These are phyloP conservation scores for Crotalus viridis DNA, from an alignment of 2,113 vertebrate genomes.

Conservation along the genomic window DNA sequence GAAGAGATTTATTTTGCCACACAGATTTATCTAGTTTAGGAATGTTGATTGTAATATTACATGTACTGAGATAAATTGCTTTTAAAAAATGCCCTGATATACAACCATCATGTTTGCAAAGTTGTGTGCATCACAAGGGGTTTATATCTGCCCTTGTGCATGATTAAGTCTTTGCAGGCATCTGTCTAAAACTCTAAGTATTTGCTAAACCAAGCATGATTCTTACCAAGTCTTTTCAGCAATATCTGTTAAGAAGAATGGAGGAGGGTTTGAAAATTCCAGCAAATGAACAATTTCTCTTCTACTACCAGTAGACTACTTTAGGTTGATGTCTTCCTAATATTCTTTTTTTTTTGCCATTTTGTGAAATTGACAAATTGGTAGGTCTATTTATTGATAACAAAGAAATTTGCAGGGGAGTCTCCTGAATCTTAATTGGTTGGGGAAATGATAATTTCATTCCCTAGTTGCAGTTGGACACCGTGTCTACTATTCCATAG, in stretches of 20 bases:
- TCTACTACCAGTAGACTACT: neutral
- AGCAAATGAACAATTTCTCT: neutral
- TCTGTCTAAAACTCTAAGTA: neutral
- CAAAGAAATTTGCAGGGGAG: neutral
- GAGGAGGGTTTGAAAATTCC: neutral
- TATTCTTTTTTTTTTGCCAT: neutral
- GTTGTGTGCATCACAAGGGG: neutral
- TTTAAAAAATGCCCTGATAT: neutral
- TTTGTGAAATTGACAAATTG: neutral
- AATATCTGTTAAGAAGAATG: neutral
- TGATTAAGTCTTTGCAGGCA: neutral
- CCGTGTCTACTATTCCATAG: neutral
- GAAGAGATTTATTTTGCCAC: conserved; percentile 2
- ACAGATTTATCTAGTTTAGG: conserved; percentile 13
- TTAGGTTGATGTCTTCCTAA: neutral
- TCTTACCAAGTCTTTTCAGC: neutral
- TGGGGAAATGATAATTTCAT: neutral
- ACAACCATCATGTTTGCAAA: neutral
- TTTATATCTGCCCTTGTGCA: neutral
- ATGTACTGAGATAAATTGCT: neutral
- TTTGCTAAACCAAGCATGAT: neutral
- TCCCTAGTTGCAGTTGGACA: neutral
- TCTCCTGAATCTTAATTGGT: neutral
- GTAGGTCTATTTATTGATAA: neutral
- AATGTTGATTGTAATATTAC: neutral